These are phyloP conservation scores for Bellardia pandia DNA, from an alignment of 2,888 invertebrate species.

Conservation along the genomic window DNA sequence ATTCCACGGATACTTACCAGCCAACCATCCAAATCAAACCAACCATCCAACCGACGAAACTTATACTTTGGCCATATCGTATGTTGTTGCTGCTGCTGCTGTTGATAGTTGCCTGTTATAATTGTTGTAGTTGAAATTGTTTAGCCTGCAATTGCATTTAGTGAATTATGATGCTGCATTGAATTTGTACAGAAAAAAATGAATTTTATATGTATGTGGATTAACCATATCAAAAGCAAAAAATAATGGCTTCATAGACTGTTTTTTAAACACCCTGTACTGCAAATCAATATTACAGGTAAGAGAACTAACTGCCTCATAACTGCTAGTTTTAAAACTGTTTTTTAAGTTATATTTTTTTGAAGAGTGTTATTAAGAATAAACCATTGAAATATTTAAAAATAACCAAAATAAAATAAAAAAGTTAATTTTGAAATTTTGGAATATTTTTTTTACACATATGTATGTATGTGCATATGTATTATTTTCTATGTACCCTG, in stretches of 20 bases:
- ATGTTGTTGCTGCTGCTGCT: slow-evolving; percentile 28
- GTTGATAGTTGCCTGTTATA: slow-evolving; percentile 23
- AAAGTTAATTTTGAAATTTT: too few species aligned
- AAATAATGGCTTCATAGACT: not conserved
- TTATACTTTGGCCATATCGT: slow-evolving; percentile 43
- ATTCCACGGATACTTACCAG: slow-evolving; percentile 38
- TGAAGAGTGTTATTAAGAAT: too few species aligned
- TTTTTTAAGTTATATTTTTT: too few species aligned
- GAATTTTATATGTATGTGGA: slow-evolving; percentile 13
- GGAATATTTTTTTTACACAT: too few species aligned
- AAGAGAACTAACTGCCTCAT: too few species aligned
- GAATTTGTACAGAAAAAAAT: slow-evolving; percentile 51
- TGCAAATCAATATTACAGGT: not conserved
- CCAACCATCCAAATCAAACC: slow-evolving; percentile 57
- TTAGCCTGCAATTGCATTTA: slow-evolving; percentile 72
- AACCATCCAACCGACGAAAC: slow-evolving; percentile 22
- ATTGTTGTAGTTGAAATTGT: slow-evolving; percentile 53
- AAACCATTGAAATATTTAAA: too few species aligned
- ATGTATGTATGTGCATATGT: too few species aligned
- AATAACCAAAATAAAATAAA: too few species aligned
- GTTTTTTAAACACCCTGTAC: slow-evolving; percentile 20
- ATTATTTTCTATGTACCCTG: too few species aligned
- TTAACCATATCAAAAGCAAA: slow-evolving; percentile 20
- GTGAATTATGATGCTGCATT: slow-evolving; percentile 74
- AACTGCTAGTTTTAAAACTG: too few species aligned